Conservation (phyloP, 2,113 vertebrate genomes). For the Lipotes vexillifer region DNA sequence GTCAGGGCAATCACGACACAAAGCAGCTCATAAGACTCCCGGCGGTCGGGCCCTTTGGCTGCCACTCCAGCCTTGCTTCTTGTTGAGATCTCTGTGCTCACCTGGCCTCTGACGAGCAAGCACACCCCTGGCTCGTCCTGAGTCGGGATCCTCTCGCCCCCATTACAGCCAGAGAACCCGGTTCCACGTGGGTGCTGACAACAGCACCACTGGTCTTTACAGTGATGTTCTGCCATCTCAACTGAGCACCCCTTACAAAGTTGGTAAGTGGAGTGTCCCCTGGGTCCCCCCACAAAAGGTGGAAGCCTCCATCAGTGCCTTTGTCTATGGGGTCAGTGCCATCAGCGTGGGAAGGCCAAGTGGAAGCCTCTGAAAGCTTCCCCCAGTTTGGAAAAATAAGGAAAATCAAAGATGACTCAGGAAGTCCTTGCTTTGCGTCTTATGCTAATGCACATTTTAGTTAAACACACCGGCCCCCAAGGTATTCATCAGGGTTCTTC, state of each 20-base stretch:
- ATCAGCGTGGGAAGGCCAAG: neutral
- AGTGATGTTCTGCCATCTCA: accelerated
- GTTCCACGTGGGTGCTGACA: accelerated
- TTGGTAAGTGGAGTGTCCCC: neutral
- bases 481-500: neutral
- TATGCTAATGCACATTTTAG: neutral
- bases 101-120: neutral
- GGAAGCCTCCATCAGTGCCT: neutral
- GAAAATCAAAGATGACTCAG: neutral
- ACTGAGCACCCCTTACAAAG: neutral
- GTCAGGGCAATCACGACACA: accelerated
- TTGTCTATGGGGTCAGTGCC: neutral
- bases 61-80: neutral
- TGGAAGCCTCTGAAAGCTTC: neutral
- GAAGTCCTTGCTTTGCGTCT: neutral
- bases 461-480: neutral
- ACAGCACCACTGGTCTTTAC: accelerated
- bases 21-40: neutral
- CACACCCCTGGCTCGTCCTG: too few species aligned
- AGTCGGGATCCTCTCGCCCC: neutral
- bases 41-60: neutral
- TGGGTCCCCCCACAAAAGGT: neutral
- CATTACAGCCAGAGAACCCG: neutral
- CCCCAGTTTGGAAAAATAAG: neutral
- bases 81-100: neutral